phyloP scores from a whole-genome alignment of 1,140 invertebrate genomes.

The Hycleus phaleratus region DNA sequence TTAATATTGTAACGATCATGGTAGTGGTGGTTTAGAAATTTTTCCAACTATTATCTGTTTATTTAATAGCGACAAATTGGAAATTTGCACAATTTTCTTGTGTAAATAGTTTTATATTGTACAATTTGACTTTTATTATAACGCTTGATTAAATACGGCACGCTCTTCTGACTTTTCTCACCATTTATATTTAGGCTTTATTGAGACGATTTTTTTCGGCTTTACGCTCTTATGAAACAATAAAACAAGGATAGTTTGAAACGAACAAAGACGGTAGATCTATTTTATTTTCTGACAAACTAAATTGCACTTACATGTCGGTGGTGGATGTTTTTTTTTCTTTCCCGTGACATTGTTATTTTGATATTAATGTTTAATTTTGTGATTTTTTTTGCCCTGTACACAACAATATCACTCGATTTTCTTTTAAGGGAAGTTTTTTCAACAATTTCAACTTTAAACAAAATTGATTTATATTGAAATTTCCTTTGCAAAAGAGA shows the following conservation, averaged over 20 bases:
- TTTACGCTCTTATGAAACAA: background rate
- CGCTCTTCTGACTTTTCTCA: background rate
- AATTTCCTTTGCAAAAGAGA: too few species aligned
- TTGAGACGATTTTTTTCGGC: constrained; percentile 16
- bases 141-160: constrained; percentile 20
- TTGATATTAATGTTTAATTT: too few species aligned
- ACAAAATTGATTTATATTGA: too few species aligned
- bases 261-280: too few species aligned
- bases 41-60: too few species aligned
- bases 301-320: background rate
- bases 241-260: background rate
- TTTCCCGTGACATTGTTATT: too few species aligned
- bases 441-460: too few species aligned
- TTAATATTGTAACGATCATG: background rate
- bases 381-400: too few species aligned
- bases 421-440: too few species aligned
- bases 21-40: background rate
- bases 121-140: constrained; percentile 19
- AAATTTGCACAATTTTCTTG: background rate
- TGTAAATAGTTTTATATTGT: constrained; percentile 7
- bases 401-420: too few species aligned
- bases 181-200: constrained; percentile 1
- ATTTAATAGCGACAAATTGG: background rate
- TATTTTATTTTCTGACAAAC: too few species aligned
- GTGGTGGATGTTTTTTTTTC: background rate